Percentiles rank a stretch among this genome's conserved stretches.
Evolutionary conservation across 2,797 vertebrate genomes (phyloP).

Genomic region (Phataginus tricuspis): DNA sequence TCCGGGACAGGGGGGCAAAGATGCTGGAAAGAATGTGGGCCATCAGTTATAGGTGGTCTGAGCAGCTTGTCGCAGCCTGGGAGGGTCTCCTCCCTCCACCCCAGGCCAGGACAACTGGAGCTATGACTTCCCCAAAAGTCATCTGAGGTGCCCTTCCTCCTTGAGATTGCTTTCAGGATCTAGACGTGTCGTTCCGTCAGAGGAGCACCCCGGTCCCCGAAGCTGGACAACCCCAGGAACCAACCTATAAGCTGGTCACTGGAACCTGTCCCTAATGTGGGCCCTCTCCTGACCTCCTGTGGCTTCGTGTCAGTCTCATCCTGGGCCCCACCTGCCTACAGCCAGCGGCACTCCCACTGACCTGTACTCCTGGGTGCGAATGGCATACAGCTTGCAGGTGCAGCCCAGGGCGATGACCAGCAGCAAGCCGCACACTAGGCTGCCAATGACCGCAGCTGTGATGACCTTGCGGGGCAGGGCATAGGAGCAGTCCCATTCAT

Average conservation of each 20-base stretch:
- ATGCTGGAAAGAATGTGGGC: slow-evolving; percentile 84
- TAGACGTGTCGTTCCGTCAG: not conserved
- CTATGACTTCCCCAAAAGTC: not conserved
- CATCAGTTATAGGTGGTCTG: not conserved
- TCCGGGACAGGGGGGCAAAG: slow-evolving; percentile 92
- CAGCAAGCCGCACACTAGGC: slow-evolving; percentile 93
- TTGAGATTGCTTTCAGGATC: not conserved
- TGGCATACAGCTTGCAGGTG: slow-evolving; percentile 95
- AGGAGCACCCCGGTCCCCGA: not conserved
- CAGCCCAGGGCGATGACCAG: slow-evolving; percentile 95
- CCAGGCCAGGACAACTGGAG: not conserved
- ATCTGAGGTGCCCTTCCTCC: not conserved
- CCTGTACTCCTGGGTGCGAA: slow-evolving; percentile 94
- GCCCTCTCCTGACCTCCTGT: not conserved
- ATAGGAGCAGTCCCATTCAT: slow-evolving; percentile 92
- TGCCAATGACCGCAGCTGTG: slow-evolving; percentile 93
- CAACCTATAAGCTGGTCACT: not conserved
- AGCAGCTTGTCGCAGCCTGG: not conserved
- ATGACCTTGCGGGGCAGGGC: slow-evolving; percentile 94
- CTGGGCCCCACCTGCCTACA: not conserved
- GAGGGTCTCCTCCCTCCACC: not conserved
- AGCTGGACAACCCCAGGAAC: not conserved
- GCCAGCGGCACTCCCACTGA: slow-evolving; percentile 70
- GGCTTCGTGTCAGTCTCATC: not conserved
- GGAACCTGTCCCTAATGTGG: not conserved